Evolutionary conservation across 2,888 invertebrate species (phyloP), one percentile per base, ranked within the genome.

Genomic region (Stenchaetothrips biformis): DNA sequence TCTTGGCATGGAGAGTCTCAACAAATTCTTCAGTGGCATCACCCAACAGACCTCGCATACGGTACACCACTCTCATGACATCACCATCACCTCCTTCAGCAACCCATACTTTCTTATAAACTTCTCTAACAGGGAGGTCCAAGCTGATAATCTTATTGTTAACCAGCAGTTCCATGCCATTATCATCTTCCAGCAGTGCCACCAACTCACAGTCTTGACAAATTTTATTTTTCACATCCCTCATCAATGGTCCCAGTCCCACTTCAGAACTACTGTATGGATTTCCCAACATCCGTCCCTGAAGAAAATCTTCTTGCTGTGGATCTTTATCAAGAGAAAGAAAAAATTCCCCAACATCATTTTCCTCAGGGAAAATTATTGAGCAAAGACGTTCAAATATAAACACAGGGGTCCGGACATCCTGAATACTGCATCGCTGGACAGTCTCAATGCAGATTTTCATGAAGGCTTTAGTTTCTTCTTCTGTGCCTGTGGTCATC

Each of bases 11-110:
- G 59, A 99, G 89, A 0, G 95, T 95, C 88, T 99, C 98, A 16
- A 99, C 95, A 87, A 99, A 99, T 88, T 99, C 99, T 86, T 99
- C 99, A 0, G 99, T 99, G 0, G 99, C 99, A 87, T 99, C 99
- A 1, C 99, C 99, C 11, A 99, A 90, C 81, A 99, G 88, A 0
- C 99, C 99, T 81, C 99, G 90, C 98, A 99, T 99, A 78, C 99
- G 92, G 87, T 99, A 99, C 53, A 99, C 94, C 11, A 99, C 95
- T 16, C 97, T 91, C 99, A 99, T 99, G 0, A 98, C 95, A 86
- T 98, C 98, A 77, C 95, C 94, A n/a, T 85, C 86, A 59, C 95
- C 94, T 27, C 95, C 94, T 84, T 95, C 95, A 6, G 94, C 92
- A 49, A 95, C 90, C 96, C 97, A 97, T 16, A 91, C 87, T 82